Conservation (phyloP, 2,888 invertebrate species). For the Orthonychiurus folsomi region DNA sequence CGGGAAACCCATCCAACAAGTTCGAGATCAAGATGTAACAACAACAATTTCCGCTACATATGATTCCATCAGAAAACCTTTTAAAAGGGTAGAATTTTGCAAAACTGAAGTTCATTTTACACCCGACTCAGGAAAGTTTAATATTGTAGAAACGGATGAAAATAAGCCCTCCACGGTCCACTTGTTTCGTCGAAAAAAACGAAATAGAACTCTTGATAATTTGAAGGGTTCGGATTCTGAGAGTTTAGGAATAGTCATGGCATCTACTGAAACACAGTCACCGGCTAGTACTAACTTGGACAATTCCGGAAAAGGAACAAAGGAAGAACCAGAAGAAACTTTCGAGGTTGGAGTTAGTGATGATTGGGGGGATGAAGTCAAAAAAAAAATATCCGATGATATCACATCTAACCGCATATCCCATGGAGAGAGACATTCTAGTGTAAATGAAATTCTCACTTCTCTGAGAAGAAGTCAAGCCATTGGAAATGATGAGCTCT, state of each 20-base stretch:
- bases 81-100: slow-evolving; percentile 73
- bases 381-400: neutral
- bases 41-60: slow-evolving; percentile 37
- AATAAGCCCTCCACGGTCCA: slow-evolving; percentile 79
- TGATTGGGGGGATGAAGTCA: neutral
- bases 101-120: slow-evolving; percentile 83
- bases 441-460: slow-evolving; percentile 4
- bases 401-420: neutral
- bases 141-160: slow-evolving; percentile 77
- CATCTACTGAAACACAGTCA: neutral
- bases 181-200: slow-evolving; percentile 56
- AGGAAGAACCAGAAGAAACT: neutral
- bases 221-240: neutral
- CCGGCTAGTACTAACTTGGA: neutral
- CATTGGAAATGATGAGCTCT: slow-evolving; percentile 16
- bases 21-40: slow-evolving; percentile 34
- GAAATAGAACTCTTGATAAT: neutral
- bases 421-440: neutral
- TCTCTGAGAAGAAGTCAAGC: neutral
- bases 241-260: neutral
- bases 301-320: neutral
- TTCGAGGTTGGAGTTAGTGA: neutral
- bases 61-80: slow-evolving; percentile 43
- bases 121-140: slow-evolving; percentile 72
- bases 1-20: slow-evolving; percentile 33